A percentile compares a stretch with the other conserved stretches of the same genome.
Conservation (phyloP, 1,140 invertebrate genomes). For the Trichomalopsis sarcophagae region DNA sequence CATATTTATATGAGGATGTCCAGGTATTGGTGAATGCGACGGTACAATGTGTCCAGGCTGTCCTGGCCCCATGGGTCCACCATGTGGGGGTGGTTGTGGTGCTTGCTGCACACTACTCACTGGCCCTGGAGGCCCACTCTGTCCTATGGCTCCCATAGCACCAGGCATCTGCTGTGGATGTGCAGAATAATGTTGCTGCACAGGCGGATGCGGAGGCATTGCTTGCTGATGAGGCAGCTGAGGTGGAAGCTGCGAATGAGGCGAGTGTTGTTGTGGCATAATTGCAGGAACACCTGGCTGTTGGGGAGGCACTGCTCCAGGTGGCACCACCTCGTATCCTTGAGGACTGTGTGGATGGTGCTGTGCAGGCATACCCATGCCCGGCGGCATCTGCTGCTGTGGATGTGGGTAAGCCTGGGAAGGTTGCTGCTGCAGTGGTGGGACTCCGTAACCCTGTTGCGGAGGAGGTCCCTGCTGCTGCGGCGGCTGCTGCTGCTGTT, state of each 20-base stretch:
- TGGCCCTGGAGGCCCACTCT: constrained; percentile 16
- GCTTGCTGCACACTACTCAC: background rate
- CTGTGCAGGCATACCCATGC: constrained; percentile 62
- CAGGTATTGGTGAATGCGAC: constrained; percentile 23
- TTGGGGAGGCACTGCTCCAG: background rate
- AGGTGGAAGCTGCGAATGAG: constrained; percentile 4
- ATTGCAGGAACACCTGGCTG: background rate
- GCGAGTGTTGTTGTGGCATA: constrained; percentile 7
- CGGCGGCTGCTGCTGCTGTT: constrained; percentile 73
- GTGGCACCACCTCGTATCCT: constrained; percentile 32
- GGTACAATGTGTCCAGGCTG: constrained; percentile 40
- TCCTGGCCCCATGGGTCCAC: constrained; percentile 39
- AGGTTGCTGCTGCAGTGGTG: constrained; percentile 69
- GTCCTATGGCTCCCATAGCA: constrained; percentile 37
- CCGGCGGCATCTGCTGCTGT: constrained; percentile 75
- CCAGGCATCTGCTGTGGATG: constrained; percentile 10
- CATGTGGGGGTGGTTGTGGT: background rate
- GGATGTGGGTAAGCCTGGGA: constrained; percentile 76
- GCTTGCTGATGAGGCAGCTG: background rate
- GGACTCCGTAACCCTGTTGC: constrained; percentile 65
- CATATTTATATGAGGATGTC: constrained; percentile 27
- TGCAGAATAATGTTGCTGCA: constrained; percentile 32
- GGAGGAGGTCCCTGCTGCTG: constrained; percentile 45
- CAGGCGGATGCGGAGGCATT: background rate
- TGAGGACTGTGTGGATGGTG: constrained; percentile 39